Evolutionary conservation across 2,797 vertebrate genomes (phyloP), one percentile per base, ranked within the genome.

Genomic region (Hylomyscus alleni): DNA sequence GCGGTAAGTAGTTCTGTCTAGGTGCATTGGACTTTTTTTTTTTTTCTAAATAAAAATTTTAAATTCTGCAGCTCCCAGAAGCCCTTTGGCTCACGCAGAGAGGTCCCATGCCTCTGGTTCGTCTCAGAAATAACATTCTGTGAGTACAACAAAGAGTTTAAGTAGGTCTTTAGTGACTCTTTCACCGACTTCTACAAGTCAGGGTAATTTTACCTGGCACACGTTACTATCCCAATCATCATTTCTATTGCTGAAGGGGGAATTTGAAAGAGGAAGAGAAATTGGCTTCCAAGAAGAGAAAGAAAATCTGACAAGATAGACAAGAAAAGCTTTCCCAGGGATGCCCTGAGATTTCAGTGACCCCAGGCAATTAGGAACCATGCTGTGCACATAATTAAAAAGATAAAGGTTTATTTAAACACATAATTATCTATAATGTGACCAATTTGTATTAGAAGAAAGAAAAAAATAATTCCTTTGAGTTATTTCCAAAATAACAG

Each of bases 391-490:
- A 60, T 89, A 93, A 93, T 69, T 96, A 86, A 85, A 84, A 97
- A 80, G 89, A 97, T 73, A 91, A 94, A 88, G 31, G 40, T 94
- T 97, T 96, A 94, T 81, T 97, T 96, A 96, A 97, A 95, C 73
- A 90, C 65, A 94, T 93, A 91, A 80, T 97, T 91, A 92, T 96
- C 97, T 95, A 89, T 96, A 87, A 93, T 95, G 77, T 89, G 62
- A 29, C 81, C 93, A 84, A 76, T 87, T 95, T 95, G 56, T 95
- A 95, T 80, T 67, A 62, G 54, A 81, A 89, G 44, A 54, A 94
- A 90, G 60, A 90, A 76, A 86, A 85, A 56, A 95, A 67, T 62
- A 72, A 26, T 17, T 58, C 17, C 40, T 91, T 80, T 94, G 86
- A 94, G 77, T 95, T 91, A 72, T 89, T 90, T 97, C 86, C 93